Conservation (phyloP, 2,113 vertebrate genomes). For the Callochromis pleurospilus region DNA sequence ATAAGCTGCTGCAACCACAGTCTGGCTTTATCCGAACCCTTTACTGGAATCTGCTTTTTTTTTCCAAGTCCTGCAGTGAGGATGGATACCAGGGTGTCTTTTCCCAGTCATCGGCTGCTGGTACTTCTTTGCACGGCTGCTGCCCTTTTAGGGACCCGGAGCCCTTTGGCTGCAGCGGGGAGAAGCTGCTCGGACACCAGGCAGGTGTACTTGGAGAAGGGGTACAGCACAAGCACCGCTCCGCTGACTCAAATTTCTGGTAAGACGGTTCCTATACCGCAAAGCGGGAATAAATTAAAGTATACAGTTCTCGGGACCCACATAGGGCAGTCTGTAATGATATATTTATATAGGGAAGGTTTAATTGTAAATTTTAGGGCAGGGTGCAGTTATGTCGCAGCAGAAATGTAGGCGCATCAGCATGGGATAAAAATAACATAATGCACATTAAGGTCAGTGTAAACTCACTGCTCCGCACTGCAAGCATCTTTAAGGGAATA, state of each 20-base stretch:
- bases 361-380: neutral
- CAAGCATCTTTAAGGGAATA: neutral
- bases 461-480: neutral
- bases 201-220: conserved; percentile 79
- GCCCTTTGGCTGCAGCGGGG: conserved; percentile 61
- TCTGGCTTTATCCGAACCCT: neutral
- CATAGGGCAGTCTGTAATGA: neutral
- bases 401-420: neutral
- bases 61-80: neutral
- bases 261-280: conserved; percentile 45
- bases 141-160: conserved; percentile 35
- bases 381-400: neutral
- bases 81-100: conserved; percentile 25
- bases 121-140: conserved; percentile 33
- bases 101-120: conserved; percentile 25
- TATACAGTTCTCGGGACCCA: neutral
- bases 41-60: neutral
- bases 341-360: neutral
- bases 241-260: conserved; percentile 81
- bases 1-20: neutral
- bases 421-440: neutral
- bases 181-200: conserved; percentile 81
- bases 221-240: conserved; percentile 77
- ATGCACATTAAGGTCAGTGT: neutral
- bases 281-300: neutral